phyloP scores from a whole-genome alignment of 2,113 vertebrate species.

The Zeus faber region DNA sequence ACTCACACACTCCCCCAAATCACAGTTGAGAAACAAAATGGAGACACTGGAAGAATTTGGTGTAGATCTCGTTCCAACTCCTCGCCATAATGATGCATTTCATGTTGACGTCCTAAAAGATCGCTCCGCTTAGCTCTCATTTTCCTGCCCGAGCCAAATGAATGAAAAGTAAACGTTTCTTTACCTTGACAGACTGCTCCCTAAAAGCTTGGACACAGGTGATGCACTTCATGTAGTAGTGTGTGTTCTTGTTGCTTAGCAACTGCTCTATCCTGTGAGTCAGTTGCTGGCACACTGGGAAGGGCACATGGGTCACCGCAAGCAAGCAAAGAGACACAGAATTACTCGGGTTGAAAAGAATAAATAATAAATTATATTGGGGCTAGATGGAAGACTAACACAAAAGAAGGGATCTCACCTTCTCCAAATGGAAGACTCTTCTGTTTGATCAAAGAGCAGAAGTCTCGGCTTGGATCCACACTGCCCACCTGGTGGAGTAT shows the following conservation, averaged over 20 bases:
- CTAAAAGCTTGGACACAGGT: conserved; percentile 86
- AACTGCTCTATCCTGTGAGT: conserved; percentile 86
- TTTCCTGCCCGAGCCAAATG: conserved; percentile 7
- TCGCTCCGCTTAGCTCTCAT: not conserved
- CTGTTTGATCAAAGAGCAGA: conserved; percentile 78
- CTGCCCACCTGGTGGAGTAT: conserved; percentile 94
- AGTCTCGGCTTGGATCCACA: conserved; percentile 86
- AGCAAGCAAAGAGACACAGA: conserved; percentile 47
- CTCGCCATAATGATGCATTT: conserved; percentile 1
- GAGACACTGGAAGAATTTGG: conserved; percentile 21
- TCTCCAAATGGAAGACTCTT: conserved; percentile 83
- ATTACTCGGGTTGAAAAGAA: conserved; percentile 26
- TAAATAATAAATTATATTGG: conserved; percentile 6
- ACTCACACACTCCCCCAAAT: not conserved
- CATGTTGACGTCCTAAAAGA: not conserved
- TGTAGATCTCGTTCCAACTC: not conserved
- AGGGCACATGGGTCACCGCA: conserved; percentile 51
- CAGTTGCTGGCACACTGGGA: conserved; percentile 87
- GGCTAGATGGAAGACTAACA: not conserved
- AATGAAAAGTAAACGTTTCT: conserved; percentile 26
- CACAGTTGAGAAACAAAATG: conserved; percentile 33
- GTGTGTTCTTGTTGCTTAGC: conserved; percentile 82
- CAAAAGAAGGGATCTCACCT: conserved; percentile 71
- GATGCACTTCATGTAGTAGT: conserved; percentile 90
- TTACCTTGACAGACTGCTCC: conserved; percentile 90